Evolutionary conservation across 2,888 invertebrate species (phyloP).

Genomic region (Enchytraeus crypticus): DNA sequence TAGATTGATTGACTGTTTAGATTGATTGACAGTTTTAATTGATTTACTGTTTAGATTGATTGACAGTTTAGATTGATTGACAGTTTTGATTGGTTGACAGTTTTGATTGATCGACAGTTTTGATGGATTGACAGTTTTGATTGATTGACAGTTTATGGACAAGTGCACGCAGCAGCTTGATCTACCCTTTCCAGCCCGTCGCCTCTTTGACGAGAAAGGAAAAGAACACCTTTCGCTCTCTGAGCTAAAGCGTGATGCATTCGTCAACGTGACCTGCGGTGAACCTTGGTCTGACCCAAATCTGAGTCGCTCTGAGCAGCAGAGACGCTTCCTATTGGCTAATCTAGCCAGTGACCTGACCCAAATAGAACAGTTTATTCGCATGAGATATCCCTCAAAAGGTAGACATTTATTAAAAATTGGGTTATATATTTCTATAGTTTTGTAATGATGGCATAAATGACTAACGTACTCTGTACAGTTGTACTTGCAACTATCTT

Average conservation of each 20-base stretch:
- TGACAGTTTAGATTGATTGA: too few relatives aligned
- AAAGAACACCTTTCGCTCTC: conserved; percentile 42
- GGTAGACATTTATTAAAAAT: conserved; percentile 12
- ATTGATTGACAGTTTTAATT: too few relatives aligned
- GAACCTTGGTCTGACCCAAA: conserved; percentile 46
- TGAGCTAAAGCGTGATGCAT: conserved; percentile 38
- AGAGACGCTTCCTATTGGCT: conserved; percentile 40
- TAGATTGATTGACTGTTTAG: too few relatives aligned
- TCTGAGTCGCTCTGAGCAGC: conserved; percentile 43
- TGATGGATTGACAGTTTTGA: too few relatives aligned
- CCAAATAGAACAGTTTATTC: conserved; percentile 43
- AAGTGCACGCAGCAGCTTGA: conserved; percentile 40
- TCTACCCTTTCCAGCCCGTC: conserved; percentile 45
- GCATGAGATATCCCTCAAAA: conserved; percentile 41
- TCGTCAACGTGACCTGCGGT: conserved; percentile 43
- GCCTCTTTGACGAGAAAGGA: conserved; percentile 45
- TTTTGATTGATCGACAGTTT: too few relatives aligned
- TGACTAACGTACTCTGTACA: too few relatives aligned
- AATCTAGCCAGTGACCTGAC: conserved; percentile 43
- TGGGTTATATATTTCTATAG: not conserved
- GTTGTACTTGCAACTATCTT: too few relatives aligned
- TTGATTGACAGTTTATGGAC: conserved; percentile 47
- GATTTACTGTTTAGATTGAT: too few relatives aligned
- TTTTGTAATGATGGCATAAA: too few relatives aligned
- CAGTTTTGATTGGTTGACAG: too few relatives aligned